Percentiles rank a stretch among this genome's conserved stretches.
These are phyloP conservation scores for Phenganax subtilis DNA, from an alignment of 92 coral and sea anemone genomes.

Conservation along the genomic window DNA sequence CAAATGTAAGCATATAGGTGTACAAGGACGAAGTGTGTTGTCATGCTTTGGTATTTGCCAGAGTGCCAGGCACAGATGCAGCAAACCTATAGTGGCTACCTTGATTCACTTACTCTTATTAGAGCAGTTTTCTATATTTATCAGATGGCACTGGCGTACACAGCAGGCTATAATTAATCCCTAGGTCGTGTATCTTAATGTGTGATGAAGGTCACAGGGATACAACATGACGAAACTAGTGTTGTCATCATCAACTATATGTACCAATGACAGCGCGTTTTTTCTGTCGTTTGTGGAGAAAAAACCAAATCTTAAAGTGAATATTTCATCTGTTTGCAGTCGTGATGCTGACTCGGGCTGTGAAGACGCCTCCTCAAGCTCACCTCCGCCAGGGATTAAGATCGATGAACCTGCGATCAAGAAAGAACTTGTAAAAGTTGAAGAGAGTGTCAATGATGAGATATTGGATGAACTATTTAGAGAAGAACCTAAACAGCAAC, in stretches of 20 bases:
- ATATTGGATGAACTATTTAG: conserved; percentile 17
- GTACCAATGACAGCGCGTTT: conserved; percentile 17
- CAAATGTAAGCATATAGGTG: not conserved
- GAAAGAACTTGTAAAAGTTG: conserved; percentile 37
- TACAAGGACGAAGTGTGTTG: conserved; percentile 3
- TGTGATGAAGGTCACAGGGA: not conserved
- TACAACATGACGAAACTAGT: conserved; percentile 31
- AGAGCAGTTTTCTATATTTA: not conserved
- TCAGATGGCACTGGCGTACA: not conserved
- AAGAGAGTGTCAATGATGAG: conserved; percentile 40
- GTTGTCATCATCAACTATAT: conserved; percentile 13
- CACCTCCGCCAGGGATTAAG: conserved; percentile 58
- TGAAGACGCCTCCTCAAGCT: conserved; percentile 57
- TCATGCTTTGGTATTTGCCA: not conserved
- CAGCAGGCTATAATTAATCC: conserved; percentile 32
- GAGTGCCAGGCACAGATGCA: not conserved
- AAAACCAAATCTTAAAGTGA: conserved; percentile 16
- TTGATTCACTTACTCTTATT: too few species aligned
- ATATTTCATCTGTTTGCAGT: conserved; percentile 57
- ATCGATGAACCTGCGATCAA: conserved; percentile 43
- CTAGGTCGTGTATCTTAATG: too few species aligned
- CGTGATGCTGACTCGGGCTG: conserved; percentile 75
- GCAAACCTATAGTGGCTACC: too few species aligned
- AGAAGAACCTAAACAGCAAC: not conserved
- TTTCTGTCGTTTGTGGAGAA: conserved; percentile 15